Base-by-base conservation (phyloP, 2,113 vertebrate genomes). In the Ciconia boyciana region DNA sequence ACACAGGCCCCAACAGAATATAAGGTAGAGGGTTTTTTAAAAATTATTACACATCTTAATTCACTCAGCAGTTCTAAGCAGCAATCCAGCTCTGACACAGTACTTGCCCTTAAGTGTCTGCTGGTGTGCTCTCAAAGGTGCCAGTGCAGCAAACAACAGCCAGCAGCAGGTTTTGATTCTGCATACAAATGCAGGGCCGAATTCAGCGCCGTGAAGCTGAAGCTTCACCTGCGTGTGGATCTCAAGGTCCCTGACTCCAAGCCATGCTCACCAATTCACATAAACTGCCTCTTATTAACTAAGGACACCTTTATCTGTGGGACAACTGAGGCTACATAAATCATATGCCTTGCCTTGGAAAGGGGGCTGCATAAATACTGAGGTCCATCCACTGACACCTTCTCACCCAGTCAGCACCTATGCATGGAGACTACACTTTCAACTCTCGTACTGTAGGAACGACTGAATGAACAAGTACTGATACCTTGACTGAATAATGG, bases 61-160 rank as follows among this genome's bases (percentile, higher is more conserved):
- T 89, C 43, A 25, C 28, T 71, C 51, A 29, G 39, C 22, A 58
- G 16, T 21, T 76, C 55, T 41, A 54, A 81, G 36, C 24, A 70
- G 41, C 24, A 41, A 31, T 31, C 36, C 51, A 83, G 51, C 48
- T 77, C 52, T 71, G 65, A 57, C 20, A 34, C 2, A 13, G 24
- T 21, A 55, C 25, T 32, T 43, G 36, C 24, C 31, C 1, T 0
- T 8, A 76, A 49, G 31, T 1, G 0, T 9, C 41, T 32, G 25
- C 55, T 52, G 36, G 5, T 4, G 0, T 29, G 26, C 49, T 52
- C 52, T 62, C 4, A 1, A 51, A 82, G n/a, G 25, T 43, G 16
- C 29, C 11, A 13, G 26, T 2, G 9, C 0, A 0, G 18, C 54
- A 16, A 25, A 20, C 0, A 3, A 46, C 7, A 21, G 65, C 12